phyloP scores from a whole-genome alignment of 1,140 invertebrate species.

The Drosophila varians region DNA sequence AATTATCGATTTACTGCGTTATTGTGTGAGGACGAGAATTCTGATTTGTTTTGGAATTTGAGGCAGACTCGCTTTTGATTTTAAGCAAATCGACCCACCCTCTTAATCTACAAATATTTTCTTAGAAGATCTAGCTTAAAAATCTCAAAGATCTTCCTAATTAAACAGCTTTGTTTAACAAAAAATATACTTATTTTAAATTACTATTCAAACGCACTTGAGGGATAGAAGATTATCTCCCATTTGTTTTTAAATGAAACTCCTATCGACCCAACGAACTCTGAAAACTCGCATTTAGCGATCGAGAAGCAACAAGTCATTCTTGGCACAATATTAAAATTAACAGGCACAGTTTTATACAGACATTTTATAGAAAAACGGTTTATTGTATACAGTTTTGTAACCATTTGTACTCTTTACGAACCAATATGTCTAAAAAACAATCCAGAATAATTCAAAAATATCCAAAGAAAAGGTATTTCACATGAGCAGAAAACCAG shows the following conservation, averaged over 20 bases:
- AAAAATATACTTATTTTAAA: constrained; percentile 2
- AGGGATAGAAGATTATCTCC: neutral
- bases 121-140: neutral
- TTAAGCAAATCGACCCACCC: constrained; percentile 11
- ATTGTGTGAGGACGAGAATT: constrained; percentile 1
- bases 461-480: neutral
- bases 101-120: neutral
- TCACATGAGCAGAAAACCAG: neutral
- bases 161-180: constrained; percentile 4
- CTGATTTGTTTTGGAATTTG: neutral
- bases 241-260: neutral
- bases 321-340: neutral
- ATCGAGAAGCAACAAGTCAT: constrained; percentile 1
- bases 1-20: neutral
- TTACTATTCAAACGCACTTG: constrained; percentile 15
- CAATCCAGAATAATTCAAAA: too few relatives aligned
- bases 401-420: neutral
- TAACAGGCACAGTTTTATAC: constrained; percentile 17
- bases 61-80: neutral
- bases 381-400: constrained; percentile 33
- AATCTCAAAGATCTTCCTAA: constrained; percentile 2
- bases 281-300: constrained; percentile 7
- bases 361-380: constrained; percentile 14
- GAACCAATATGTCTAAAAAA: neutral
- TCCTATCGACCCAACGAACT: constrained; percentile 23